Percentiles rank a stretch among this genome's conserved stretches.
These are phyloP conservation scores for Tyrannus savana DNA, from an alignment of 2,113 vertebrate genomes.

Conservation along the genomic window DNA sequence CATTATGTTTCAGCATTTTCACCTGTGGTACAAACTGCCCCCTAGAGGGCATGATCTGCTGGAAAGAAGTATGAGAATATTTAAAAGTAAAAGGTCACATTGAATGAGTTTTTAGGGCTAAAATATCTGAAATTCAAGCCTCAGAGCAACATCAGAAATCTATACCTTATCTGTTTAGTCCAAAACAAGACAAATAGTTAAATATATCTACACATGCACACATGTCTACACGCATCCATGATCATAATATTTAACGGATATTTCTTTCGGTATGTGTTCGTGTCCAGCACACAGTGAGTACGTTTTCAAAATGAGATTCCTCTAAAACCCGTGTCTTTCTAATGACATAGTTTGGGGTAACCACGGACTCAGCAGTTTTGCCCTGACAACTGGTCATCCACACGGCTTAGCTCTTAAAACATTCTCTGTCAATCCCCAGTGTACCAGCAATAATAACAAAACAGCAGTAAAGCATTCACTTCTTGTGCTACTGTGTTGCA, in stretches of 20 bases:
- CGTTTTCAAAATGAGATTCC: not conserved
- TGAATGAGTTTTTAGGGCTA: not conserved
- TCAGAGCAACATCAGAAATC: not conserved
- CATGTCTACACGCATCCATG: not conserved
- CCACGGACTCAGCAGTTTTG: not conserved
- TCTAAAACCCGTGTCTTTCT: not conserved
- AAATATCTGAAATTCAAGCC: not conserved
- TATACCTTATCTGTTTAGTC: not conserved
- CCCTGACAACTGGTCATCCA: not conserved
- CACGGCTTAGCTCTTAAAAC: not conserved
- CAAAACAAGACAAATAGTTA: not conserved
- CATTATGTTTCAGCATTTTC: accelerated
- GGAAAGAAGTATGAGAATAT: not conserved
- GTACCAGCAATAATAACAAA: not conserved
- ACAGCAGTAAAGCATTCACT: not conserved
- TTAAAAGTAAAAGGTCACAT: not conserved
- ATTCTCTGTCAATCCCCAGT: not conserved
- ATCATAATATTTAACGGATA: not conserved
- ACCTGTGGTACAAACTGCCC: not conserved
- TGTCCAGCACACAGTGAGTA: not conserved
- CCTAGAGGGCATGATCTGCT: not conserved
- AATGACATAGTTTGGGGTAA: not conserved
- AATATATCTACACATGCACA: not conserved
- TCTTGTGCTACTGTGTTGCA: not conserved
- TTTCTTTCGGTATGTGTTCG: not conserved